Base-by-base conservation (phyloP, 1,140 invertebrate species). In the Diachasmimorpha longicaudata region DNA sequence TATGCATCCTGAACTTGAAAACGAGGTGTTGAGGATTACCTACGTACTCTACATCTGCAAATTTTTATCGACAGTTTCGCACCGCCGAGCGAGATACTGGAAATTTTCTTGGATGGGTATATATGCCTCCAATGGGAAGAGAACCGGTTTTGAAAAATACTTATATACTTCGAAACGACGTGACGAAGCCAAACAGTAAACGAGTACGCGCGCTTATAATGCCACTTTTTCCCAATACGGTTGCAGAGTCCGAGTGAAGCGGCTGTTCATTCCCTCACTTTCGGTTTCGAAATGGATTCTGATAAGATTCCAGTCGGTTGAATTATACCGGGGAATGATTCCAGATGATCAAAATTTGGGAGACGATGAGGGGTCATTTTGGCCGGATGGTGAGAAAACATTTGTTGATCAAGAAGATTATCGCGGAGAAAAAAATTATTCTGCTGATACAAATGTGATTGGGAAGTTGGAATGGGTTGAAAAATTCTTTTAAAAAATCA, bases 51-150 rank as follows among this genome's bases (percentile, higher is more conserved):
- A 76, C 69, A 76, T 72, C 69, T 55, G 71, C 75, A 76, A 72
- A 72, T 71, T 76, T 77, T 77, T 72, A 77, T 77, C 70, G 75
- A 77, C 75, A 72, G 48, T 77, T 77, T 77, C 70, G 75, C 75
- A 77, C 75, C 69, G 69, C 44, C 55, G 16, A 66, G 42, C 75
- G 58, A 68, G 58, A 77, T 72, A 77, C 75, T 77, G 70, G 75
- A 77, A 77, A 77, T 77, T 70, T 70, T 77, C 70, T 52, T 70
- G 42, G 63, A 72, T 66, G 76, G 72, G 52, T 37, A 36, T 68
- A 37, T 68, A 39, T 68, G 66, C 36, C 66, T 68, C 58, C 58
- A 2, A 52, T 63, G 21, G 23, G 23, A 63, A 21, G 74, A 31
- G 70, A 77, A 74, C 76, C 71, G 72, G 71, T 71, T 74, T 63